Evolutionary conservation across 2,797 vertebrate genomes (phyloP), one percentile per base, ranked within the genome.

Genomic region (Urophycis tenuis): DNA sequence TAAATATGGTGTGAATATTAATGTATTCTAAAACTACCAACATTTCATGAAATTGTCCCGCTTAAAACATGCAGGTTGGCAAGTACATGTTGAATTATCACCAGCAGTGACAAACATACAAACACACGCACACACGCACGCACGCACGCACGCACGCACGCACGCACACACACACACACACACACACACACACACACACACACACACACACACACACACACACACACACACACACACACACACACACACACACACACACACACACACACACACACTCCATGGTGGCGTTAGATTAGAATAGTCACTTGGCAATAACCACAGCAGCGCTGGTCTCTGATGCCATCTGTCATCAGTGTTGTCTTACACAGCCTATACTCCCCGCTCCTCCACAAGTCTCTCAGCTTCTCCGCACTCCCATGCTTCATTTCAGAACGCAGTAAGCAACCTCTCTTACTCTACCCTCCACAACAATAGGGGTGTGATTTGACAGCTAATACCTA

Each of bases 311-410:
- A 84, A 73, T 79, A 83, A 84, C 76, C 82, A 73, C 73, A 19
- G 84, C 74, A 19, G 84, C 14, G 78, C 84, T 82, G 83, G 89
- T 80, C 85, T 88, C 41, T 85, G 88, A 77, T 22, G 85, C 88
- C 88, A 90, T 89, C 89, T 89, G 88, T 87, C 88, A 81, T 75
- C 83, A 15, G 82, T 31, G 84, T 82, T 82, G 86, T 82, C 81
- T 86, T 79, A 82, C 84, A 79, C 53, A 33, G 71, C 49, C 81
- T 45, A 74, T 64, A 64, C 53, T 64, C 79, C 80, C 69, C 64
- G 39, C 77, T 75, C 81, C 81, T 81, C 80, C 39, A 77, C 73
- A 80, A 81, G 80, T 75, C 45, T 77, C 79, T 9, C 86, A 81
- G 80, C 82, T 83, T 64, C 72, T 64, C 53, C 11, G n/a, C 67